Evolutionary conservation across 2,797 vertebrate species (phyloP).

Genomic region (Scolopax rusticola): DNA sequence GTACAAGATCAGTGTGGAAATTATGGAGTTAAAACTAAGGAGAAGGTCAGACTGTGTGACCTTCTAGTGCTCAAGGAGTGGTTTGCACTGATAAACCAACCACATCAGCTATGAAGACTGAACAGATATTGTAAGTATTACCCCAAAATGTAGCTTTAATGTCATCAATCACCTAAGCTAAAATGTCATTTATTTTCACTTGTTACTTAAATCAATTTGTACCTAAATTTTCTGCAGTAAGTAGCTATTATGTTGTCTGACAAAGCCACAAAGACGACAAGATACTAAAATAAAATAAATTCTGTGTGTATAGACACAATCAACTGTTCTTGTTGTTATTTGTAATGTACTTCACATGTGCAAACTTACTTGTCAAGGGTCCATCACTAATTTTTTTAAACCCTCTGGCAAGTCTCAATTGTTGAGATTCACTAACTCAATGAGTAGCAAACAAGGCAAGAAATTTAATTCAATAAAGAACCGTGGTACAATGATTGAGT

Average conservation of each 20-base stretch:
- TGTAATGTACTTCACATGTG: not conserved
- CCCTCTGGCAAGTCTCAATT: not conserved
- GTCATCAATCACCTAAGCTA: not conserved
- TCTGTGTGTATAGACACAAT: not conserved
- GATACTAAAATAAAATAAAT: not conserved
- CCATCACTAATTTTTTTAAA: not conserved
- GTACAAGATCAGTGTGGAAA: not conserved
- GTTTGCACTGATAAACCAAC: not conserved
- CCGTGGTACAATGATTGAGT: not conserved
- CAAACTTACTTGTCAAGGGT: not conserved
- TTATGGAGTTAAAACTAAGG: not conserved
- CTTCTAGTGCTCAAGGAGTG: not conserved
- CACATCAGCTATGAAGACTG: not conserved
- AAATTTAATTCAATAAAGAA: conserved; percentile 25
- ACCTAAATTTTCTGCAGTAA: not conserved
- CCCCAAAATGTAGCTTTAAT: not conserved
- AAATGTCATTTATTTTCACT: not conserved
- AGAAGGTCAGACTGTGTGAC: not conserved
- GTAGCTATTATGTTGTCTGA: not conserved
- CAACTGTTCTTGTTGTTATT: not conserved
- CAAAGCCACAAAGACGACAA: not conserved
- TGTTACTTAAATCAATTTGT: not conserved
- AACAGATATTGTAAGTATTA: not conserved
- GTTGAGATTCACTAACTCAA: conserved; percentile 3
- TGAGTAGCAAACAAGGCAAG: conserved; percentile 16